Evolutionary conservation across 2,113 vertebrate species (phyloP), one percentile per base, ranked within the genome.

Genomic region (Dryoscopus gambensis): DNA sequence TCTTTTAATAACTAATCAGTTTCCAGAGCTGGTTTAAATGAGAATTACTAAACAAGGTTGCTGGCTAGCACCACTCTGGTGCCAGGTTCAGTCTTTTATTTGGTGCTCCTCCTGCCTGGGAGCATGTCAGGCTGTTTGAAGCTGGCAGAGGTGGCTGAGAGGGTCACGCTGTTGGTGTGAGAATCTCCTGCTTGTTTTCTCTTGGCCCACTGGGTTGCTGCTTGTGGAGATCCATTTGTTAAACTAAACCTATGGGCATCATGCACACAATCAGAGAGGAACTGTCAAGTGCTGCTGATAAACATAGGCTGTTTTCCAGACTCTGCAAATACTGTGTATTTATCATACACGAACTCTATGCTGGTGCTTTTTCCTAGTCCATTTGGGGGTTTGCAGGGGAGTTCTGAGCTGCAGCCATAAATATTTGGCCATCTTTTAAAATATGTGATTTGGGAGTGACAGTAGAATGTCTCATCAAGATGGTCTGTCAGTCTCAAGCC

Each of bases 101-200:
- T 39, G 35, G 46, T 37, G 9, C 7, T 46, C 1, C 0, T 10
- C 1, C 14, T 21, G 22, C 31, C 62, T 27, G 31, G 15, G 35
- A 23, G 49, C 2, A 2, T 12, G 2, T 31, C 15, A 10, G 16
- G 13, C n/a, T 53, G 8, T 11, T 46, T 37, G 63, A 8, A 12
- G 67, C 22, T 57, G 65, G 30, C 20, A 71, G 50, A 52, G 69
- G 27, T 0, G 3, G 55, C 5, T 40, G 62, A 35, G 53, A 63
- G 25, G 52, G 23, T 74, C 25, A 3, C 35, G 0, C 25, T 52
- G 28, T 7, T 42, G 8, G 33, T 22, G 47, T n/a, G 18, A 67
- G 33, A 49, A 44, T 24, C 60, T 47, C 33, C 70, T 74, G 19
- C 9, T 5, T 37, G 31, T 31, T 50, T 44, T 5, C 47, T 33